Evolutionary conservation across 1,140 invertebrate genomes (phyloP), one percentile per base, ranked within the genome.

Genomic region (Maniola jurtina): DNA sequence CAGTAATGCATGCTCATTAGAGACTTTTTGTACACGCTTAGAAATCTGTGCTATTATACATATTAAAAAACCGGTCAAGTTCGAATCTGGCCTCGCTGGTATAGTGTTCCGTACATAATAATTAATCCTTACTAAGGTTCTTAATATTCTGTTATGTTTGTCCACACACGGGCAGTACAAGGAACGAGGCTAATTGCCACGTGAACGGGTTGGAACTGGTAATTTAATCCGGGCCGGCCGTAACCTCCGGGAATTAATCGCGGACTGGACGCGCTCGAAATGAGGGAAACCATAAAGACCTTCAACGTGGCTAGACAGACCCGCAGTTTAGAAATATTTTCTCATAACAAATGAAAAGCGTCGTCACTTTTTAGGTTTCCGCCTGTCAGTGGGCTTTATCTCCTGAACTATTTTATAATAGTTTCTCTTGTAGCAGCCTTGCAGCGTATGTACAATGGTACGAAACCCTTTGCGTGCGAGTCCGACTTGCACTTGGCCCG

Each of bases 181-280:
- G 16, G 16, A 52, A 52, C 52, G 10, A 34, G 52, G 33, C 52
- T 55, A 55, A 55, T 55, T 55, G 52, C 52, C 13, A 34, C 11
- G 33, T 6, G 52, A 55, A 14, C 52, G 52, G 52, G 52, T 55
- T 55, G 52, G 48, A 3, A 34, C 34, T 34, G 52, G 33, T 55
- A 55, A 55, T 55, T 35, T 55, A 55, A 55, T 55, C 52, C 52
- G 16, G 52, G 34, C 25, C 52, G 25, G 52, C 52, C 52, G 33
- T 34, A 52, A 52, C 48, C 48, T 7, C 33, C 52, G 33, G 52
- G 52, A 55, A 55, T 55, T 55, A 34, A 55, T 55, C 52, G 52
- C 34, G 34, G 0, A 55, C 52, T 55, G 52, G 52, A 55, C 52
- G 34, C 9, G 7, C 52, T 55, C 52, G 33, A 55, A 55, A 34